Percentiles rank a stretch among this genome's conserved stretches.
Evolutionary conservation across 2,113 vertebrate genomes (phyloP).

Genomic region (Ariopsis seemanni): DNA sequence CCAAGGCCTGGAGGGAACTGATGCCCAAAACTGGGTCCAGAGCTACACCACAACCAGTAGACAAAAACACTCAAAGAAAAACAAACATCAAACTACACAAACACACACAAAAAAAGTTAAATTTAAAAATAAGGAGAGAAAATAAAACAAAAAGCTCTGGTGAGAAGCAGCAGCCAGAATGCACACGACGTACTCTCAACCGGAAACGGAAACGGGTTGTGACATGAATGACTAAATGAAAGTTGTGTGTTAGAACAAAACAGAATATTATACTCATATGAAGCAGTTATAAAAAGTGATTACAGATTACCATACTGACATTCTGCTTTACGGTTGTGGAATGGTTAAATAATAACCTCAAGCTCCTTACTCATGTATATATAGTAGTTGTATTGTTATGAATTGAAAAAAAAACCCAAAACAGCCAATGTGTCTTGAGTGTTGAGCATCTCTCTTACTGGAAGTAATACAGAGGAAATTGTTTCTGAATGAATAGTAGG

Average conservation of each 20-base stretch:
- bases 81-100: too few species aligned
- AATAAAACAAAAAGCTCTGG: too few species aligned
- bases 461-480: not conserved
- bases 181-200: too few species aligned
- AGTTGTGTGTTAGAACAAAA: not conserved
- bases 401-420: not conserved
- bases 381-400: not conserved
- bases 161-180: too few species aligned
- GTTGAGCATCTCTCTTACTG: not conserved
- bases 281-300: not conserved
- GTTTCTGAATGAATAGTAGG: slow-evolving; percentile 15
- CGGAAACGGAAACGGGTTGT: too few species aligned
- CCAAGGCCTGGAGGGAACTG: too few species aligned
- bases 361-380: not conserved
- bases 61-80: too few species aligned
- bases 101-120: too few species aligned
- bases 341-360: not conserved
- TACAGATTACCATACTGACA: not conserved
- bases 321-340: not conserved
- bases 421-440: too few species aligned
- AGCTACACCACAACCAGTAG: too few species aligned
- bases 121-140: too few species aligned
- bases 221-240: not conserved
- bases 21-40: too few species aligned
- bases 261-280: not conserved